Evolutionary conservation across 1,140 invertebrate genomes (phyloP), one percentile per base, ranked within the genome.

Genomic region (Drosophila kepulauana): DNA sequence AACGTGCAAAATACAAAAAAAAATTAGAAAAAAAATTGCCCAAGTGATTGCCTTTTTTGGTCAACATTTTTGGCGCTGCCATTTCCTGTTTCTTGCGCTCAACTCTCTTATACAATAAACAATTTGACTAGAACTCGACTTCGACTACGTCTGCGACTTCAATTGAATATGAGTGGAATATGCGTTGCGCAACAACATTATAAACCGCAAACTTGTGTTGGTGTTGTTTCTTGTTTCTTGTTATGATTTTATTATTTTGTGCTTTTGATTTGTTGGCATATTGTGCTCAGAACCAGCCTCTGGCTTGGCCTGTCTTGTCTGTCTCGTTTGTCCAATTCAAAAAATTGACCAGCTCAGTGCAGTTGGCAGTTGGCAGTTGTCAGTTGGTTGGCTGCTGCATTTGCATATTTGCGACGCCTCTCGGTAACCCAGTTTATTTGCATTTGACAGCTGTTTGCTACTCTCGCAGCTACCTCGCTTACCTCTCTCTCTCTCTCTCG

Each of bases 21-120:
- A 35, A 52, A 49, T 2, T 41, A 16, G 16, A 20, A 46, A 61
- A 30, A 51, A 35, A 52, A 49, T 2, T 57, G 16, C 15, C 15
- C 1, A 73, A 71, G 59, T 66, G 77, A 69, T 84, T 75, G 85
- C 84, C 84, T 89, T 88, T 81, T 89, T 84, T 79, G 84, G 84
- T 75, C 84, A 89, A 78, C 85, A 41, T 45, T 78, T 77, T 87
- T 66, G 77, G 84, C 80, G 71, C 69, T 70, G 74, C 77, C 81
- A 84, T 89, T 88, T 88, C 84, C 84, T 88, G 84, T 88, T 87
- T 89, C 73, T 78, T 25, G 38, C 16, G 38, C 15, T 38, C 35
- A 16, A 25, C 5, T 6, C 33, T 33, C 5, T 33, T 33, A 33
- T 5, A 20, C n/a, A 15, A 52, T 15, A 25, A 25, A 43, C 51